Conservation (phyloP, 2,888 invertebrate species). For the Pheosia tremula region DNA sequence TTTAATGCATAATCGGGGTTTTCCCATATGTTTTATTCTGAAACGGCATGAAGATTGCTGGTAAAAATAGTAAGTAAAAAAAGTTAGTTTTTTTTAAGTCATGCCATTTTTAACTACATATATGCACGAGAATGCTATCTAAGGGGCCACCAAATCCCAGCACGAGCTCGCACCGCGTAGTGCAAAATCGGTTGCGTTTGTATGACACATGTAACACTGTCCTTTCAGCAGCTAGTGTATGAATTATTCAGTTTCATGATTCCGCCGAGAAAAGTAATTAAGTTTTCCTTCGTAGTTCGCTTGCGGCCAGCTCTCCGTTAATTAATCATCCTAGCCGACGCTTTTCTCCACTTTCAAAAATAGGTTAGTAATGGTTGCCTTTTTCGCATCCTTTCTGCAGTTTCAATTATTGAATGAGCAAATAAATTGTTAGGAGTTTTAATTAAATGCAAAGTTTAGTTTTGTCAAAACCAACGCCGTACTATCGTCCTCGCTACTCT, state of each 20-base stretch:
- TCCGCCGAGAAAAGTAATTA: constrained; percentile 76
- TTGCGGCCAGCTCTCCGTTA: constrained; percentile 68
- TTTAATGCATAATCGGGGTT: too few relatives aligned
- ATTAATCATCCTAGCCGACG: constrained; percentile 72
- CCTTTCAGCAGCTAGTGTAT: constrained; percentile 54
- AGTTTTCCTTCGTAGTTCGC: constrained; percentile 68
- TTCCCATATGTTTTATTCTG: too few relatives aligned
- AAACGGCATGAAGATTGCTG: too few relatives aligned
- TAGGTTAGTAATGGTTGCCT: constrained; percentile 72
- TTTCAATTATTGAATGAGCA: constrained; percentile 70
- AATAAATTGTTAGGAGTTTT: constrained; percentile 52
- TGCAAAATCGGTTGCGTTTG: constrained; percentile 21
- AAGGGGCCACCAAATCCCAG: neutral
- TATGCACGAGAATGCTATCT: too few relatives aligned
- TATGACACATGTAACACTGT: constrained; percentile 53
- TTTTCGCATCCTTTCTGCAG: constrained; percentile 64
- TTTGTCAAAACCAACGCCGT: constrained; percentile 31
- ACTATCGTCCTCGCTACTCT: constrained; percentile 4
- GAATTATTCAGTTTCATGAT: constrained; percentile 75
- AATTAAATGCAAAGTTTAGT: constrained; percentile 53
- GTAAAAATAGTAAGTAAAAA: too few relatives aligned
- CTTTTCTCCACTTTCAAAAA: constrained; percentile 68
- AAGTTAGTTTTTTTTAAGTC: too few relatives aligned
- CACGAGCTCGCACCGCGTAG: constrained; percentile 17
- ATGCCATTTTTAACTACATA: too few relatives aligned